Evolutionary conservation across 1,140 invertebrate genomes (phyloP).

Genomic region (Drosophila persimilis): DNA sequence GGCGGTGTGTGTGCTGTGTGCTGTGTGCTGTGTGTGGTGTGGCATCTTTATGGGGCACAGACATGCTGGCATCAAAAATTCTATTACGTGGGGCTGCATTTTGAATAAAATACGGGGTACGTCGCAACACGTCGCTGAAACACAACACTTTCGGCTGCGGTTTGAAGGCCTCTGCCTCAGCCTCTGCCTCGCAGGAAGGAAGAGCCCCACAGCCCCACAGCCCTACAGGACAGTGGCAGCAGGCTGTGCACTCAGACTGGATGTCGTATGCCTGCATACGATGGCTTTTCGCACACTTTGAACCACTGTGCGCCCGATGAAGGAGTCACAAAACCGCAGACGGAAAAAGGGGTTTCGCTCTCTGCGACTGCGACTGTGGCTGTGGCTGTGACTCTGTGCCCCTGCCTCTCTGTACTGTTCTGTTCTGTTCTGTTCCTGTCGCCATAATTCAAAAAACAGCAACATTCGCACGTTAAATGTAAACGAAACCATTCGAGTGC

Average conservation of each 20-base stretch:
- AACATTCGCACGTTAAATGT: constrained; percentile 81
- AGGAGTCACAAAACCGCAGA: constrained; percentile 56
- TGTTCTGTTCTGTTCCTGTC: constrained; percentile 60
- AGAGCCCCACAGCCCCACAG: constrained; percentile 15
- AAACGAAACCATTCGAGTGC: constrained; percentile 80
- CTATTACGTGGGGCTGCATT: constrained; percentile 77
- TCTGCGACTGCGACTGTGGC: constrained; percentile 32
- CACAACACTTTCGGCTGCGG: constrained; percentile 77
- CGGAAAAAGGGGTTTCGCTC: constrained; percentile 41
- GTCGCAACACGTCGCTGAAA: constrained; percentile 58
- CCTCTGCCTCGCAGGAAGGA: constrained; percentile 29
- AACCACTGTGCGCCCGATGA: constrained; percentile 26
- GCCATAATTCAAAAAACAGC: constrained; percentile 81
- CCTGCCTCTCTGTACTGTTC: constrained; percentile 3
- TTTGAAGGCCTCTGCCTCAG: constrained; percentile 14
- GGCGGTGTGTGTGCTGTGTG: constrained; percentile 31
- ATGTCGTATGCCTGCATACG: not conserved
- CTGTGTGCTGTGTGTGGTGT: constrained; percentile 25
- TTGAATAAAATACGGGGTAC: constrained; percentile 76
- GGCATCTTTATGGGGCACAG: constrained; percentile 77
- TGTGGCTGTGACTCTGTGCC: constrained; percentile 29
- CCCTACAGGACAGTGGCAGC: constrained; percentile 29
- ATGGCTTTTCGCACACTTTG: not conserved
- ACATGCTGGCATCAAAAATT: constrained; percentile 81
- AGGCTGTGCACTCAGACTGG: not conserved